Evolutionary conservation across 2,113 vertebrate genomes (phyloP), one percentile per base, ranked within the genome.

Genomic region (Sinocyclocheilus rhinocerous): DNA sequence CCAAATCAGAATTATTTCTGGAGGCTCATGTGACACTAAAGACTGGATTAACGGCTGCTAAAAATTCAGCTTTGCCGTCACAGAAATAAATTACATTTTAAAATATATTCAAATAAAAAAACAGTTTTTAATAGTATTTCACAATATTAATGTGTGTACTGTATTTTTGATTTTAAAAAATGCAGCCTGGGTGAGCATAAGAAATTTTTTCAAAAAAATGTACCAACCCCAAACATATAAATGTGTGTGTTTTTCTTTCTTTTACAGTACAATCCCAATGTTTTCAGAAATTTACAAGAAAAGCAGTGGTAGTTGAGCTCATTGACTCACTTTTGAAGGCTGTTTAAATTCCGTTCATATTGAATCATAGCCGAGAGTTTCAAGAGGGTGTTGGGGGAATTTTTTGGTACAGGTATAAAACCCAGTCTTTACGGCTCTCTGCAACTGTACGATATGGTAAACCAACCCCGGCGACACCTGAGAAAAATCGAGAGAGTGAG

Each of bases 401-500:
- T 88, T 88, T 87, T 86, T 52, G 83, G 15, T 22, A 33, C 29
- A 75, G 11, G 67, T 85, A 45, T 52, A 76, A 79, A 78, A 61
- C 78, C 63, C 83, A 72, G n/a, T 83, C n/a, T 87, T 85, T 76
- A 70, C 20, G 83, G 90, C 90, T 69, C 75, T 91, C 76, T 78
- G 33, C 72, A n/a, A 69, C 36, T 63, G 10, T 87, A 86, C 84
- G 83, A 77, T 86, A 24, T 90, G 89, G 92, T 92, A 91, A 91
- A 91, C 87, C 88, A 89, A 87, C 61, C 48, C 82, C 87, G 81
- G 88, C 16, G 87, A 86, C 77, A 76, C 77, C 75, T 92, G 92
- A 93, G 84, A 90, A 70, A 90, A 86, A 92, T 1, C 33, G 90
- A 89, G 76, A 90, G 86, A 90, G 81, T 81, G 81, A 86, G 50